Percentiles rank a stretch among this genome's conserved stretches.
Conservation (phyloP, 2,888 invertebrate genomes). For the Ochropacha duplaris region DNA sequence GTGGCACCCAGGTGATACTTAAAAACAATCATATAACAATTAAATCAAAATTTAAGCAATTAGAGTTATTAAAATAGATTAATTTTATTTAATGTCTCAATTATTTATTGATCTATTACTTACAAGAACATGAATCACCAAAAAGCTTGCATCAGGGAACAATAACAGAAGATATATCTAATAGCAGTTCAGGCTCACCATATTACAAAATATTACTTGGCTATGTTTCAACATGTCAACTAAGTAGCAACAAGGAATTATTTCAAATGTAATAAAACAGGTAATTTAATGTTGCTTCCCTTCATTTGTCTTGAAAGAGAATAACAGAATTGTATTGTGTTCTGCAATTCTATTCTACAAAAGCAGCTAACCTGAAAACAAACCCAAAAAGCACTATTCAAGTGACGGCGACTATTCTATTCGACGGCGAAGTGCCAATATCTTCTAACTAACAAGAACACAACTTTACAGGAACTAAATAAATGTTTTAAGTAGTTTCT, state of each 20-base stretch:
- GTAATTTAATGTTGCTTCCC: neutral
- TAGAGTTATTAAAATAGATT: too few species aligned
- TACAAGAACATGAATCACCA: neutral
- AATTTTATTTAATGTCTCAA: neutral
- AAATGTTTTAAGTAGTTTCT: too few species aligned
- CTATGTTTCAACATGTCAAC: conserved; percentile 27
- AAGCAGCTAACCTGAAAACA: neutral
- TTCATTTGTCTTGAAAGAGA: neutral
- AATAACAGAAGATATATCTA: neutral
- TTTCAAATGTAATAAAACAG: conserved; percentile 18
- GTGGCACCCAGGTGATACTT: too few species aligned
- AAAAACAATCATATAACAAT: too few species aligned
- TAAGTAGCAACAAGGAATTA: conserved; percentile 27
- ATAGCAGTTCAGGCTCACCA: neutral
- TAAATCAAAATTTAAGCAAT: too few species aligned
- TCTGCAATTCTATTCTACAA: neutral
- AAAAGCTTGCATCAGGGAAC: neutral
- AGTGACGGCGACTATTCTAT: too few species aligned
- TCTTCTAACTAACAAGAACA: too few species aligned
- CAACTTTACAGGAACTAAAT: too few species aligned
- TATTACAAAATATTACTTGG: conserved; percentile 31
- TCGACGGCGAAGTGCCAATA: too few species aligned
- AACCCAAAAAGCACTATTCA: neutral
- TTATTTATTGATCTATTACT: neutral
- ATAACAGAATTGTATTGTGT: neutral